These are phyloP conservation scores for Plebejus anna DNA, from an alignment of 2,888 invertebrate species.

Conservation along the genomic window DNA sequence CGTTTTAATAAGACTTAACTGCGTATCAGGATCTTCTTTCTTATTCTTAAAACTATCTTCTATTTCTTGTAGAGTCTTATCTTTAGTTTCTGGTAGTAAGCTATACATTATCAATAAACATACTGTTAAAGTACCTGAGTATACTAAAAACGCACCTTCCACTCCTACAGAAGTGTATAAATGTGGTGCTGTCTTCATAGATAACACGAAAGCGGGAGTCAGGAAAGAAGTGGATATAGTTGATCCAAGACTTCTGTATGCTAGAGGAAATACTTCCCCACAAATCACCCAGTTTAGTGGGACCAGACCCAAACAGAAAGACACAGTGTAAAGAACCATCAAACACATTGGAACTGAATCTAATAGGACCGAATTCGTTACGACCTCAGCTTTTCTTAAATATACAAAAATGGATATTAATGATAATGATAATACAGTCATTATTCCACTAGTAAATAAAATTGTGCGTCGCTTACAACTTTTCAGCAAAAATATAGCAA, in stretches of 20 bases:
- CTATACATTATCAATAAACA: conserved; percentile 60
- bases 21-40: conserved; percentile 56
- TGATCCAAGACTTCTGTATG: conserved; percentile 70
- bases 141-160: conserved; percentile 68
- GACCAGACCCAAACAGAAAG: conserved; percentile 69
- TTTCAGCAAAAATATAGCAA: conserved; percentile 73
- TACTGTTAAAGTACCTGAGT: conserved; percentile 59
- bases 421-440: conserved; percentile 62
- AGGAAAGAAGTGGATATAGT: conserved; percentile 69
- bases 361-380: conserved; percentile 55
- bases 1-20: conserved; percentile 59
- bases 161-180: conserved; percentile 68
- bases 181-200: conserved; percentile 75
- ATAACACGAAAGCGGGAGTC: conserved; percentile 66
- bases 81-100: conserved; percentile 70
- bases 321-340: conserved; percentile 65
- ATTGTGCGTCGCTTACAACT: conserved; percentile 63
- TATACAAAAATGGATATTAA: conserved; percentile 65
- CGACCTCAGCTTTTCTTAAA: conserved; percentile 55
- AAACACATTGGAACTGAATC: conserved; percentile 62
- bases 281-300: conserved; percentile 73
- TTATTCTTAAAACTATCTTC: conserved; percentile 70
- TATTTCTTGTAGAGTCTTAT: conserved; percentile 68
- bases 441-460: conserved; percentile 62
- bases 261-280: conserved; percentile 71